Evolutionary conservation across 1,140 invertebrate species (phyloP), one percentile per base, ranked within the genome.

Genomic region (Drosophila murphyi): DNA sequence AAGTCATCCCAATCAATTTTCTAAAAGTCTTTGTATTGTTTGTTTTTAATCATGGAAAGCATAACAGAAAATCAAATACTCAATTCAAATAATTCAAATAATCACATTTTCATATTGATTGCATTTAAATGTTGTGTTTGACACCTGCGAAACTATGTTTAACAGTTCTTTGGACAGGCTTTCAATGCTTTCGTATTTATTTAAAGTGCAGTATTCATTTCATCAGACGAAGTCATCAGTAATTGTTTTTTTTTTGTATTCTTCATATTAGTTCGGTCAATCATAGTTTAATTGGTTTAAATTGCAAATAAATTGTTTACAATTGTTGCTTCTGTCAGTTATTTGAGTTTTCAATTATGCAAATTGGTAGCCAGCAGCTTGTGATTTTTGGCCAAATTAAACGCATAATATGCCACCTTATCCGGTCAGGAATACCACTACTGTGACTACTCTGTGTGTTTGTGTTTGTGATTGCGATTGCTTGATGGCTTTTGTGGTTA

Each of bases 401-500:
- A 55, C 48, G 67, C 72, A 76, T 45, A 67, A 67, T 78, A 48
- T 64, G 62, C 48, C 45, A 52, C 50, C 62, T 57, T 47, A 43
- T 68, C 52, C 55, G 63, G 55, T 31, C 34, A 29, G 39, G 3
- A 43, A n/a, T 43, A 43, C 39, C n/a, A n/a, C 3, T 43, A 43
- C 39, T 39, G 47, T 43, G 5, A 41, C 12, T 29, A 5, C 32
- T 60, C n/a, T 50, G 34, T 37, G 8, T 39, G 20, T 50, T 4
- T n/a, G 2, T 48, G 32, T 50, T 8, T 50, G 45, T 61, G 45
- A 56, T 41, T 72, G 62, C 8, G n/a, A 47, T 68, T 68, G 80
- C 54, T 71, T 78, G 85, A 87, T 87, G 83, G 78, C 79, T 80
- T 60, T 88, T 88, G 85, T 77, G 85, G 85, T 76, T 75, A 81